A percentile compares a stretch with the other conserved stretches of the same genome.
These are phyloP conservation scores for Athalia circularis DNA, from an alignment of 2,888 invertebrate species.

Conservation along the genomic window DNA sequence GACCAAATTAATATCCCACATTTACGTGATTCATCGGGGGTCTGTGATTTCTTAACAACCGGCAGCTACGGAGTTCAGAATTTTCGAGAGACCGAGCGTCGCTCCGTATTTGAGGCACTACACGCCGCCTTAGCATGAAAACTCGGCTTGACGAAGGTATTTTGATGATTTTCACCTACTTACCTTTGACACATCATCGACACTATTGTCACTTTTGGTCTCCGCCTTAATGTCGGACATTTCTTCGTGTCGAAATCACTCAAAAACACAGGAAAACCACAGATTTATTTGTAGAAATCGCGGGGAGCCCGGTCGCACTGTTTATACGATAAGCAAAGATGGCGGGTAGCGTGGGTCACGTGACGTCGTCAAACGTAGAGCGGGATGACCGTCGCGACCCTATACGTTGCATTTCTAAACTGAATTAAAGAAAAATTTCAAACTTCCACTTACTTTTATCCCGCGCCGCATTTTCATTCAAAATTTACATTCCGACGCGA, in stretches of 20 bases:
- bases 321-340: constrained; percentile 78
- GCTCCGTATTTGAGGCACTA: constrained; percentile 59
- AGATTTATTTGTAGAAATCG: constrained; percentile 68
- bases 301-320: constrained; percentile 76
- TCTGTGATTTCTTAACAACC: constrained; percentile 39
- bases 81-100: constrained; percentile 62
- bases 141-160: constrained; percentile 70
- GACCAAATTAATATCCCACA: constrained; percentile 23
- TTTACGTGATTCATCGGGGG: constrained; percentile 19
- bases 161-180: constrained; percentile 56
- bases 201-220: constrained; percentile 72
- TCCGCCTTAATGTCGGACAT: constrained; percentile 73
- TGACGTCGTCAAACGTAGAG: constrained; percentile 70
- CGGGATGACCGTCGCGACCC: constrained; percentile 67
- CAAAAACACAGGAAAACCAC: constrained; percentile 70
- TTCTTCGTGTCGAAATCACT: constrained; percentile 65
- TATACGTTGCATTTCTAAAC: constrained; percentile 49
- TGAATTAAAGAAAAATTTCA: constrained; percentile 41
- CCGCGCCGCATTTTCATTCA: not conserved
- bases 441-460: not conserved
- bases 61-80: constrained; percentile 52
- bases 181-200: constrained; percentile 73
- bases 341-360: constrained; percentile 81
- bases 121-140: constrained; percentile 68
- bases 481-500: too few species aligned